Conservation (phyloP, 2,888 invertebrate species). For the Apomyelois bistriatella region DNA sequence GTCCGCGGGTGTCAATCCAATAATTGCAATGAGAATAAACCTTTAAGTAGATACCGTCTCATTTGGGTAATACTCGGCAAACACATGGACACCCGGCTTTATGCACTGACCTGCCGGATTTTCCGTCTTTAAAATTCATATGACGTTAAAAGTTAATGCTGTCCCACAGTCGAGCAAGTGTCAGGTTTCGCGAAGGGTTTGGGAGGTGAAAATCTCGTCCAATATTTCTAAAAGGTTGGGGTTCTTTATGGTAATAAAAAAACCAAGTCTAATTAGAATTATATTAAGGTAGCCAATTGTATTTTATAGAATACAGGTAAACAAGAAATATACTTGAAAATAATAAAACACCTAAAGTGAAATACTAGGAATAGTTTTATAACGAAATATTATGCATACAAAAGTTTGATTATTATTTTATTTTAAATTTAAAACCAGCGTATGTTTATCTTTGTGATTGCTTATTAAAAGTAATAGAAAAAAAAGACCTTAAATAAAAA, state of each 20-base stretch:
- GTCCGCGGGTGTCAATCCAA: background rate
- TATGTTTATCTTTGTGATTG: too few species aligned
- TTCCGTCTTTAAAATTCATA: conserved; percentile 37
- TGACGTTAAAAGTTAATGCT: conserved; percentile 26
- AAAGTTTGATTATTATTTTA: too few species aligned
- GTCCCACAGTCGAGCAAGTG: conserved; percentile 20
- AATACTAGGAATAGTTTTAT: too few species aligned
- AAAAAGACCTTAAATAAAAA: too few species aligned
- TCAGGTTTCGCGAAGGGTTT: background rate
- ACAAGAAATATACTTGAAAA: too few species aligned
- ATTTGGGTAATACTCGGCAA: conserved; percentile 69
- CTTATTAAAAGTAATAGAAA: too few species aligned
- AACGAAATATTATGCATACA: too few species aligned
- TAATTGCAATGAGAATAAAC: background rate
- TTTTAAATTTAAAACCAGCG: too few species aligned
- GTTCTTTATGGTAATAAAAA: background rate
- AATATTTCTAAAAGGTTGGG: background rate
- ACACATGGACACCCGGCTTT: conserved; percentile 39
- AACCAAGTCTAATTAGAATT: too few species aligned
- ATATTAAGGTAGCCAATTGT: too few species aligned
- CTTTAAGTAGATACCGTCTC: conserved; percentile 46
- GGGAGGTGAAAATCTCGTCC: background rate
- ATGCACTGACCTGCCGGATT: conserved; percentile 28
- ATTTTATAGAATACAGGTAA: too few species aligned
- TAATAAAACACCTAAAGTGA: too few species aligned